These are phyloP conservation scores for Acrocyrtus sp. DNA, from an alignment of 2,888 invertebrate species.

Conservation along the genomic window DNA sequence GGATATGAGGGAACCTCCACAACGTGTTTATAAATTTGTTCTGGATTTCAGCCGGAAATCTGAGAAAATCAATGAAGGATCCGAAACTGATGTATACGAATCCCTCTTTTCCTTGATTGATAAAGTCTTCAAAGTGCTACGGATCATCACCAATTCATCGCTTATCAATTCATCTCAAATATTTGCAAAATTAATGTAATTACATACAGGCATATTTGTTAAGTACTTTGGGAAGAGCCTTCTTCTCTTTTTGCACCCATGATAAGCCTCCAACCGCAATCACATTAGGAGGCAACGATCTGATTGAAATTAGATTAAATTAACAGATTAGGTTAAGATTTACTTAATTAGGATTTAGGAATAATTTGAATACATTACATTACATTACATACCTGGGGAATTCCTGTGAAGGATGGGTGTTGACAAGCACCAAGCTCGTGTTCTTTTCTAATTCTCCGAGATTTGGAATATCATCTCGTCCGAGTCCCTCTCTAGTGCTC, in stretches of 20 bases:
- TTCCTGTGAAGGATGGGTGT: slow-evolving; percentile 48
- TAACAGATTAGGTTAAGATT: no score
- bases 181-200: no score
- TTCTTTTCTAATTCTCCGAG: slow-evolving; percentile 24
- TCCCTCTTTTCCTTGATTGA: slow-evolving; percentile 21
- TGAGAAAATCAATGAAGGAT: slow-evolving; percentile 19
- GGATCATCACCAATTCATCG: no score
- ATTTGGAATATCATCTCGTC: neutral
- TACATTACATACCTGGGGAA: no score
- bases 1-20: slow-evolving; percentile 8
- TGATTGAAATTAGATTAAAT: no score
- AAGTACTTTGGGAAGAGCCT: no score
- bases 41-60: slow-evolving; percentile 9
- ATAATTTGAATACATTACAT: no score
- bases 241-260: neutral
- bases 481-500: slow-evolving; percentile 14
- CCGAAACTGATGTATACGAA: slow-evolving; percentile 55
- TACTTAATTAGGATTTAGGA: no score
- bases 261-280: slow-evolving; percentile 20
- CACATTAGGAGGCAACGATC: slow-evolving; percentile 50
- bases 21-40: slow-evolving; percentile 26
- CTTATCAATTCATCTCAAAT: no score
- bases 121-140: no score
- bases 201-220: neutral
- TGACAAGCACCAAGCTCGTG: slow-evolving; percentile 41